Percentiles rank a stretch among this genome's conserved stretches.
phyloP scores from a whole-genome alignment of 2,888 invertebrate genomes.

The Cerastis leucographa region DNA sequence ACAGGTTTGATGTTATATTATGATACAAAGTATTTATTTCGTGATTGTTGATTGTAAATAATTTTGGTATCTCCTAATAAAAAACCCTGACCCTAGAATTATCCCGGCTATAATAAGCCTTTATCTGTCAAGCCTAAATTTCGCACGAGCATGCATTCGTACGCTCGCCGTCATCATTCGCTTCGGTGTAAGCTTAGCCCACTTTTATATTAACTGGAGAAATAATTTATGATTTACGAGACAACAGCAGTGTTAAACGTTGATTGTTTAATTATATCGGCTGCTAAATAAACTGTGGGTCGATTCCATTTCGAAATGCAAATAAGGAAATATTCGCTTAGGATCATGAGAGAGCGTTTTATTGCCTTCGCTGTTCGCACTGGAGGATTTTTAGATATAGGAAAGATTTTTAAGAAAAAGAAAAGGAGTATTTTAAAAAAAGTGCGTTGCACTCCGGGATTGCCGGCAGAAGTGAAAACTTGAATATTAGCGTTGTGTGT shows the following conservation, averaged over 20 bases:
- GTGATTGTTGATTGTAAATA: too few relatives aligned
- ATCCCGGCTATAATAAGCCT: background rate
- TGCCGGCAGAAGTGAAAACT: too few relatives aligned
- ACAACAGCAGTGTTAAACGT: conserved; percentile 74
- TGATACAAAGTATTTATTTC: too few relatives aligned
- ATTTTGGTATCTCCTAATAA: background rate
- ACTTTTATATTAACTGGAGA: conserved; percentile 66
- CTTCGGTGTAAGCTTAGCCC: conserved; percentile 52
- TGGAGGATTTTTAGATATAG: conserved; percentile 18
- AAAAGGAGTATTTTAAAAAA: background rate
- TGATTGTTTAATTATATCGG: conserved; percentile 82
- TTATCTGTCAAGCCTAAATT: background rate
- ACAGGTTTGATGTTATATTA: too few relatives aligned
- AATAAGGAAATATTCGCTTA: conserved; percentile 72
- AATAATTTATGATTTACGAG: conserved; percentile 80
- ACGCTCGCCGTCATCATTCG: conserved; percentile 14
- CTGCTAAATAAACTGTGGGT: conserved; percentile 72
- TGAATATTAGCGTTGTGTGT: too few relatives aligned
- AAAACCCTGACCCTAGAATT: background rate
- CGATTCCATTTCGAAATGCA: conserved; percentile 74
- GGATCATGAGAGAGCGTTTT: conserved; percentile 54
- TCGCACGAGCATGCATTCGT: conserved; percentile 3
- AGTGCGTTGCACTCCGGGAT: too few relatives aligned
- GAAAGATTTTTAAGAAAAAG: background rate
- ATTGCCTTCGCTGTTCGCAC: conserved; percentile 43